Percentiles rank a stretch among this genome's conserved stretches.
These are phyloP conservation scores for Furcifer pardalis DNA, from an alignment of 2,797 vertebrate species.

Conservation along the genomic window DNA sequence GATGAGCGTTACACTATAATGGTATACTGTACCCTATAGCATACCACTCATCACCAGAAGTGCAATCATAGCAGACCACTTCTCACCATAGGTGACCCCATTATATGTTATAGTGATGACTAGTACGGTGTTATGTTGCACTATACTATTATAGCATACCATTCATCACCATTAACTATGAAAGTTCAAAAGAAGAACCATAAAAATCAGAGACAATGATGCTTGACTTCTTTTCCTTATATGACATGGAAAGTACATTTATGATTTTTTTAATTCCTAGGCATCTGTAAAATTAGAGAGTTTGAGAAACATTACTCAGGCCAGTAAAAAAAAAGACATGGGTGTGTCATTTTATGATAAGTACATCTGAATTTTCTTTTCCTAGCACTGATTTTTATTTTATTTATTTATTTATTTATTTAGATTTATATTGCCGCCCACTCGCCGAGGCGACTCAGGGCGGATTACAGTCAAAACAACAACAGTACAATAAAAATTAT, in stretches of 20 bases:
- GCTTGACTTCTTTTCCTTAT: not conserved
- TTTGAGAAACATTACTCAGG: not conserved
- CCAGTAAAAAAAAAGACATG: not conserved
- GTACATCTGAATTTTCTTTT: too few relatives aligned
- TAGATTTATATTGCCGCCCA: too few relatives aligned
- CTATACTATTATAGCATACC: not conserved
- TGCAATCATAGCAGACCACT: not conserved
- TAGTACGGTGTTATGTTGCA: not conserved
- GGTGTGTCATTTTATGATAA: not conserved
- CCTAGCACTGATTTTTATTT: not conserved
- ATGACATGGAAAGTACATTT: not conserved
- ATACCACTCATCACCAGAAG: too few relatives aligned
- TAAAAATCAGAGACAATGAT: not conserved
- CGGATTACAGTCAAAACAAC: too few relatives aligned
- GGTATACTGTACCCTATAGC: not conserved
- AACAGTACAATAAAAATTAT: too few relatives aligned
- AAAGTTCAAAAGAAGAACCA: not conserved
- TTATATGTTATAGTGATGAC: not conserved
- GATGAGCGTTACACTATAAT: not conserved
- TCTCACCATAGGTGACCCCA: too few relatives aligned
- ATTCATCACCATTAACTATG: not conserved
- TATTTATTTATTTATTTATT: slow-evolving; percentile 21
- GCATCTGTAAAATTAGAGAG: not conserved
- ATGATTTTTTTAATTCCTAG: not conserved
- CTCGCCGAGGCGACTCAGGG: too few relatives aligned